A percentile compares a stretch with the other conserved stretches of the same genome.
These are phyloP conservation scores for Psittacula derbiana DNA, from an alignment of 2,797 vertebrate species.

Conservation along the genomic window DNA sequence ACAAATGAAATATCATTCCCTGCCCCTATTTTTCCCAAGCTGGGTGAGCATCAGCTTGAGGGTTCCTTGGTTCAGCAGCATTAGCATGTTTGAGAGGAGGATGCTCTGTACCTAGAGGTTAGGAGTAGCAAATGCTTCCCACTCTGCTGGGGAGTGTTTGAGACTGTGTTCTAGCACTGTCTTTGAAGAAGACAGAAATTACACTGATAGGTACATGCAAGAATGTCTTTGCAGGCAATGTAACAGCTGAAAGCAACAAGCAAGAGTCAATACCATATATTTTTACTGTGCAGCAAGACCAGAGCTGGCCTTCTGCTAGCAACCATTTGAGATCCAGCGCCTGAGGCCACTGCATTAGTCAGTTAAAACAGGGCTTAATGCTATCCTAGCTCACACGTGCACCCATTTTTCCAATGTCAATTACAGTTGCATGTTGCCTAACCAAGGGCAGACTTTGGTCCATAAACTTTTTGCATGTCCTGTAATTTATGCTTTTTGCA, in stretches of 20 bases:
- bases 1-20: background rate
- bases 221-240: background rate
- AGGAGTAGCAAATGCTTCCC: background rate
- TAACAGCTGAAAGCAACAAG: background rate
- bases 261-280: background rate
- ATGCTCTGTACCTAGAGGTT: background rate
- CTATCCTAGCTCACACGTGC: background rate
- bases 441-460: background rate
- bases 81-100: background rate
- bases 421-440: background rate
- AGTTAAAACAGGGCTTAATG: background rate
- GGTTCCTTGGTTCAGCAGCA: background rate
- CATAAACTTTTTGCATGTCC: background rate
- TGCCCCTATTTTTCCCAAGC: background rate
- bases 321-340: background rate
- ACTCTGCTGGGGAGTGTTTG: background rate
- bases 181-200: background rate
- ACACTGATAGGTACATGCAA: background rate
- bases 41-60: background rate
- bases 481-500: background rate
- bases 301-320: background rate
- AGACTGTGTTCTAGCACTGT: background rate
- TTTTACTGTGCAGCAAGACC: background rate
- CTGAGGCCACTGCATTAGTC: background rate
- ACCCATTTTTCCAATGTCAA: background rate